Conservation (phyloP, 2,113 vertebrate species). For the Hippocampus guttulatus region DNA sequence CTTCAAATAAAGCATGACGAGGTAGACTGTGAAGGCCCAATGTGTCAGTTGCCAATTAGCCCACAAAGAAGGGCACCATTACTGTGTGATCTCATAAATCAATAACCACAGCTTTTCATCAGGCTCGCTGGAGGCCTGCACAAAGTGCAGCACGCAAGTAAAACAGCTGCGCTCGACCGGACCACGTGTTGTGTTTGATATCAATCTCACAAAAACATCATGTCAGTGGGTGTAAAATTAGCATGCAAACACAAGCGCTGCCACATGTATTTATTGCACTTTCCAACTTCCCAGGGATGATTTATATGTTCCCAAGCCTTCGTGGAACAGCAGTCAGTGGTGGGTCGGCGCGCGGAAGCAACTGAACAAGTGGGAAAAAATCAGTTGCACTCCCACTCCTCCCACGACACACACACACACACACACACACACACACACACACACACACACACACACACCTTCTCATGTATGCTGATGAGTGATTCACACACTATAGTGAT, state of each 20-base stretch:
- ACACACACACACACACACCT: conserved; percentile 32
- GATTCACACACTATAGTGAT: conserved; percentile 44
- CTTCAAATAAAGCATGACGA: conserved; percentile 17
- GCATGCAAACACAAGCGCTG: not conserved
- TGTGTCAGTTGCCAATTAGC: conserved; percentile 50
- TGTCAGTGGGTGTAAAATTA: conserved; percentile 24
- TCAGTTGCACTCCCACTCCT: conserved; percentile 28
- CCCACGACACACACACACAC: conserved; percentile 25
- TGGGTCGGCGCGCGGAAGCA: conserved; percentile 47
- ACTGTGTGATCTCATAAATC: conserved; percentile 56
- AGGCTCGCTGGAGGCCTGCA: conserved; percentile 36
- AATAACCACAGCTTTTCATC: conserved; percentile 55
- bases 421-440: too few species aligned
- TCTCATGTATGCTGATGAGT: conserved; percentile 45
- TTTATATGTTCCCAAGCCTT: conserved; percentile 42
- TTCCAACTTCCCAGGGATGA: conserved; percentile 52
- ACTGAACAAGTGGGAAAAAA: conserved; percentile 60
- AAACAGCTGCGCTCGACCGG: conserved; percentile 25
- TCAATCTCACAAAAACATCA: conserved; percentile 20
- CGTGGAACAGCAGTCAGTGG: conserved; percentile 43
- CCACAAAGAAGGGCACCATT: conserved; percentile 44
- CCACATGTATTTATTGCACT: conserved; percentile 1
- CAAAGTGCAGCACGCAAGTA: conserved; percentile 28
- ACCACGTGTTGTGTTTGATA: conserved; percentile 15
- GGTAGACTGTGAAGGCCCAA: conserved; percentile 20